Percentiles rank a stretch among this genome's conserved stretches.
phyloP scores from a whole-genome alignment of 2,113 vertebrate species.

The Alaudala cheleensis region DNA sequence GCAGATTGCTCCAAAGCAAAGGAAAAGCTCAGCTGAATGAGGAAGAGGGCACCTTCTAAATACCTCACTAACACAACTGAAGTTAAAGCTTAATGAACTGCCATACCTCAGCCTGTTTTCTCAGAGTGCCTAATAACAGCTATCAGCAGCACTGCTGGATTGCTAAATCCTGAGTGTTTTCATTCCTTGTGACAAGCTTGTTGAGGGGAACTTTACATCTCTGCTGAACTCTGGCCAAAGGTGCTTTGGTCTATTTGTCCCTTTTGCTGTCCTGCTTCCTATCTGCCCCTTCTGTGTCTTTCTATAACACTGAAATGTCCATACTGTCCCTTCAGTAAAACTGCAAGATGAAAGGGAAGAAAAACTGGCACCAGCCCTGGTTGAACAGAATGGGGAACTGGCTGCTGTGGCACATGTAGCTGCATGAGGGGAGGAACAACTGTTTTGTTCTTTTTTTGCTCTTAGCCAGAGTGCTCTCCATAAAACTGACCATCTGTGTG shows the following conservation, averaged over 20 bases:
- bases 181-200: not conserved
- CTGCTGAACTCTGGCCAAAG: not conserved
- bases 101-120: rapidly evolving
- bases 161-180: not conserved
- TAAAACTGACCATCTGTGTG: not conserved
- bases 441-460: not conserved
- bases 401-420: not conserved
- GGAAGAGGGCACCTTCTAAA: not conserved
- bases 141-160: not conserved
- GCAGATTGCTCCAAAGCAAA: not conserved
- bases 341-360: not conserved
- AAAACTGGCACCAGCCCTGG: not conserved
- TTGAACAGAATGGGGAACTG: not conserved
- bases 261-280: not conserved
- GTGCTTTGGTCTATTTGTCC: not conserved
- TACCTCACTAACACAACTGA: not conserved
- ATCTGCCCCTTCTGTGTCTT: not conserved
- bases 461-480: not conserved
- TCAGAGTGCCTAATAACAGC: not conserved
- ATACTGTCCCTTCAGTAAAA: not conserved
- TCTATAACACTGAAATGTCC: not conserved
- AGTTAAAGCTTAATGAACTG: not conserved
- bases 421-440: not conserved
- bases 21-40: not conserved
- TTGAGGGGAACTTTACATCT: not conserved